Evolutionary conservation across 53 echinoderm and acorn worm species (phyloP), one percentile per base, ranked within the genome.

Genomic region (Echinometra lucunter): DNA sequence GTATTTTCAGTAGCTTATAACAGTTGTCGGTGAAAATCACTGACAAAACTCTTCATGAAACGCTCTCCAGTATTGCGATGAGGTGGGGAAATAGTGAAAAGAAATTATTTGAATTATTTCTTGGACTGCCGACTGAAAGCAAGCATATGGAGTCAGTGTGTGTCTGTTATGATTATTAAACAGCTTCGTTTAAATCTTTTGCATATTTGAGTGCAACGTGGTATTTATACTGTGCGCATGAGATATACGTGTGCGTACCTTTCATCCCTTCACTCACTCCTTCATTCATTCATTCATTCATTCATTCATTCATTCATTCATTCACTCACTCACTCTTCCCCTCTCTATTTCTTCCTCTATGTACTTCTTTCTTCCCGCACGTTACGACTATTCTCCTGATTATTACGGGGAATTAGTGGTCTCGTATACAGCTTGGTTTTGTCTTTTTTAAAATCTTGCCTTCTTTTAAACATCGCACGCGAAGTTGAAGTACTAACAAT

Each of bases 401-500:
- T n/a, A 85, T 85, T 28, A 85, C 49, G n/a, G 85, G 28, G 85
- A 85, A 85, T 85, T 85, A 85, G 45, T 30, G 85, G 85, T 85
- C 47, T 85, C 85, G 85, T 85, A n/a, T 28, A 85, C 85, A 85
- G 49, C 45, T 85, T 49, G 28, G 42, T 27, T 13, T 49, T 85
- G 85, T 85, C 85, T 85, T n/a, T 23, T 85, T 49, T 49, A 49
- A n/a, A n/a, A 85, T 49, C n/a, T 45, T 53, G 9, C 85, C 85
- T 49, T 49, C n/a, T 81, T 85, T n/a, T 12, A 23, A 53, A 21
- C 85, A 85, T 85, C 85, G 85, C 89, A 89, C 89, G 89, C 89
- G 60, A 89, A 89, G 89, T 89, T 89, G 60, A 89, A 89, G 89
- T 34, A 58, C 37, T 32, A 58, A 89, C 89, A 89, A 89, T 89